phyloP scores from a whole-genome alignment of 2,797 vertebrate genomes.

The Sparidentex hasta region DNA sequence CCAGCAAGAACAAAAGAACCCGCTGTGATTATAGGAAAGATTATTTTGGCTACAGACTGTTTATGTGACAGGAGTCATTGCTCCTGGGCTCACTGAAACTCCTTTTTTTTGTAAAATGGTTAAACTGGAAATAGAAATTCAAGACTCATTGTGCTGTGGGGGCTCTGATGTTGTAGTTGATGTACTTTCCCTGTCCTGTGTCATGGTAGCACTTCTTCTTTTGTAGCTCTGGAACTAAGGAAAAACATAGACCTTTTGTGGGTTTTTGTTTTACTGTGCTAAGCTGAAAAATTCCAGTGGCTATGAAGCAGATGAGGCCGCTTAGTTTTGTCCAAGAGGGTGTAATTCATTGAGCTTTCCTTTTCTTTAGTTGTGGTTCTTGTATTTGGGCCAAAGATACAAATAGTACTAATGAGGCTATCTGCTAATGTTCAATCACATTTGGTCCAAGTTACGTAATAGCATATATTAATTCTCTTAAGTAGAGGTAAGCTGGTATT shows the following conservation, averaged over 20 bases:
- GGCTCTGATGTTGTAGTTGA: neutral
- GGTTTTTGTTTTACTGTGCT: conserved; percentile 7
- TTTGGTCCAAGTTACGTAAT: conserved; percentile 2
- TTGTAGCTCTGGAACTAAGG: neutral
- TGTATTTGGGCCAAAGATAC: neutral
- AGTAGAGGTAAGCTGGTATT: conserved; percentile 3
- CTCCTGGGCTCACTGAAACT: neutral
- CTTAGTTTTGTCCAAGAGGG: neutral
- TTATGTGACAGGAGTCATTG: conserved; percentile 5
- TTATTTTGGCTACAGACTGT: conserved; percentile 11
- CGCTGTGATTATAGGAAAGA: conserved; percentile 16
- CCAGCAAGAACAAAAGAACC: conserved; percentile 7
- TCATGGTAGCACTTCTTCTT: neutral
- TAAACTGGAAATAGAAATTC: conserved; percentile 20
- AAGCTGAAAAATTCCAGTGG: neutral
- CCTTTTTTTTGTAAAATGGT: neutral
- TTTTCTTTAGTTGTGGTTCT: neutral
- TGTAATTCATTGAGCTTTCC: neutral
- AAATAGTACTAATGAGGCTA: neutral
- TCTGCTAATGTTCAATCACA: neutral
- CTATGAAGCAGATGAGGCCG: neutral
- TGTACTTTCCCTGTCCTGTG: conserved; percentile 27
- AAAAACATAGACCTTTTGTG: neutral
- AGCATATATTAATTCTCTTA: neutral
- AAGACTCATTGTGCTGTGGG: too few relatives aligned